phyloP scores from a whole-genome alignment of 1,140 invertebrate species.

The Nomia melanderi region DNA sequence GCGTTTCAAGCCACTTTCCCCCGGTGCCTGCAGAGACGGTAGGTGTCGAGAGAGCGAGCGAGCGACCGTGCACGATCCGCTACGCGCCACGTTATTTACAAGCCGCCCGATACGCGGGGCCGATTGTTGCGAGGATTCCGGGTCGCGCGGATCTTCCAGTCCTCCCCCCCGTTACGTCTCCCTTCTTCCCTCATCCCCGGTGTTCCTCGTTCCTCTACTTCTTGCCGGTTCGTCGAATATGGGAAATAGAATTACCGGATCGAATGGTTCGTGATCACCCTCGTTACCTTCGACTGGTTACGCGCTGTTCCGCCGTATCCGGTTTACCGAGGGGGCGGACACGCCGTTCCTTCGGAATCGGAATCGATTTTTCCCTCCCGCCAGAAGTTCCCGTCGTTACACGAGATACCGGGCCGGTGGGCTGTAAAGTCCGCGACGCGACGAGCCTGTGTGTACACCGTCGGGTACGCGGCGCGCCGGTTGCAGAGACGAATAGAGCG shows the following conservation, averaged over 20 bases:
- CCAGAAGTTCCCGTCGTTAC: constrained; percentile 39
- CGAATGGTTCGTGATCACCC: neutral
- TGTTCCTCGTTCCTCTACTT: neutral
- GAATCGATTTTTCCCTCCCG: constrained; percentile 38
- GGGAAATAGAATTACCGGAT: constrained; percentile 12
- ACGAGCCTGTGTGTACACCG: neutral
- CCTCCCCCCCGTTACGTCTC: too few relatives aligned
- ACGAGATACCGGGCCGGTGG: neutral
- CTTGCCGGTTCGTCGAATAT: neutral
- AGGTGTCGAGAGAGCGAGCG: neutral
- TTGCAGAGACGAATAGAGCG: constrained; percentile 45
- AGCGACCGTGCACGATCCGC: neutral
- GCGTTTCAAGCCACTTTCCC: constrained; percentile 3
- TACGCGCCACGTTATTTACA: neutral
- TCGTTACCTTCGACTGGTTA: constrained; percentile 29
- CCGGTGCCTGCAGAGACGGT: neutral
- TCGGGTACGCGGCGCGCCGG: neutral
- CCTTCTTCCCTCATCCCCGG: too few relatives aligned
- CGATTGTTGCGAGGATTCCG: neutral
- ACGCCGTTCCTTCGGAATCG: constrained; percentile 24
- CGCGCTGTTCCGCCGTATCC: constrained; percentile 3
- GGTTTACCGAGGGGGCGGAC: constrained; percentile 17
- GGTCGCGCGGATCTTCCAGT: neutral
- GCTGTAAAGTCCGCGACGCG: constrained; percentile 25
- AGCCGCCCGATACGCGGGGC: neutral